A percentile compares a stretch with the other conserved stretches of the same genome.
Conservation (phyloP, 2,113 vertebrate genomes). For the Prolemur simus region DNA sequence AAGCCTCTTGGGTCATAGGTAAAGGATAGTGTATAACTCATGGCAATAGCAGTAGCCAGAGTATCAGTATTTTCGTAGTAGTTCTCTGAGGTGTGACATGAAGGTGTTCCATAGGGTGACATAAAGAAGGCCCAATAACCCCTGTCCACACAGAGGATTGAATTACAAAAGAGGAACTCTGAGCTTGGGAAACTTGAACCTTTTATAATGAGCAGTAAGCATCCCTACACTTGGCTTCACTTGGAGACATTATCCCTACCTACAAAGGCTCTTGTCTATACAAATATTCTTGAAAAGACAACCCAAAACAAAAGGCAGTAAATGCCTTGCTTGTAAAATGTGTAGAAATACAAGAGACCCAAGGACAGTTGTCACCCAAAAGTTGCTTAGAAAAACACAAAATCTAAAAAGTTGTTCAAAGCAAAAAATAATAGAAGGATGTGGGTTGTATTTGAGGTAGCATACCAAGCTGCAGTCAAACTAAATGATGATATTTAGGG, state of each 20-base stretch:
- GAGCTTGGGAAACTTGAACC: not conserved
- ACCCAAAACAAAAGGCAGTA: not conserved
- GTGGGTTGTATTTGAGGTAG: not conserved
- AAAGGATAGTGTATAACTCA: not conserved
- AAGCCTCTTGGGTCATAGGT: not conserved
- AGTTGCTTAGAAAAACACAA: not conserved
- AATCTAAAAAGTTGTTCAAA: not conserved
- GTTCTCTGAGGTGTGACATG: not conserved
- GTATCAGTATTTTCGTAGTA: not conserved
- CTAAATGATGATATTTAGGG: not conserved
- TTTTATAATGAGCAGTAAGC: slow-evolving; percentile 6
- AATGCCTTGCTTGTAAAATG: not conserved
- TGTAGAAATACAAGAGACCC: not conserved
- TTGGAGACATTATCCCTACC: not conserved
- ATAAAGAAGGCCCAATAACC: not conserved
- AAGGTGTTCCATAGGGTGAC: not conserved
- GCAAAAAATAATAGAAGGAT: not conserved
- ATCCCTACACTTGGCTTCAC: not conserved
- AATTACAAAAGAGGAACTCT: not conserved
- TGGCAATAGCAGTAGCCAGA: not conserved
- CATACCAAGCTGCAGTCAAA: not conserved
- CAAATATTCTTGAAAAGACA: slow-evolving; percentile 49
- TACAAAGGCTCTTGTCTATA: not conserved
- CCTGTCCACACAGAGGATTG: not conserved
- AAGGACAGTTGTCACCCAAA: not conserved